Conservation (phyloP, 2,797 vertebrate genomes). For the Eulemur rubriventer region DNA sequence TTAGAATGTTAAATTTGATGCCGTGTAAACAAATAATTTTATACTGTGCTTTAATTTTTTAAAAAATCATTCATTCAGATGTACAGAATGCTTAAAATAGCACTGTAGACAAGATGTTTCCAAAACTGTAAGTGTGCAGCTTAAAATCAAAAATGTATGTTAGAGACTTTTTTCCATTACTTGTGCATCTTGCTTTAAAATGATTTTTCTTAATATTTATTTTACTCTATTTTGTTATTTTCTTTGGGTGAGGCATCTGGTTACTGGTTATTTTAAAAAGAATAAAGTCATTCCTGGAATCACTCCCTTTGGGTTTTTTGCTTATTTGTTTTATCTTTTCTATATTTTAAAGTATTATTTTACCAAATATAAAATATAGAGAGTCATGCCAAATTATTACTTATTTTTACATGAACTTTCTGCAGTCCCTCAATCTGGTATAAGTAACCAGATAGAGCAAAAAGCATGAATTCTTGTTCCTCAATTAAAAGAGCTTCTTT, state of each 20-base stretch:
- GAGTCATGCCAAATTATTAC: conserved; percentile 49
- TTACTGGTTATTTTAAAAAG: conserved; percentile 77
- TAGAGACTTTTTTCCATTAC: conserved; percentile 40
- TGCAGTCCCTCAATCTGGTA: conserved; percentile 10
- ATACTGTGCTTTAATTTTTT: conserved; percentile 81
- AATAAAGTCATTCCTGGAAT: conserved; percentile 66
- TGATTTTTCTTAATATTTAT: conserved; percentile 80
- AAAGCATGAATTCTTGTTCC: conserved; percentile 46
- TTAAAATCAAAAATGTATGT: conserved; percentile 67
- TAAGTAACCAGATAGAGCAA: conserved; percentile 33
- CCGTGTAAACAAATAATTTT: conserved; percentile 75
- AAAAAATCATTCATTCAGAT: conserved; percentile 76
- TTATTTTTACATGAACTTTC: conserved; percentile 55
- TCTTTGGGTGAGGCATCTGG: conserved; percentile 77
- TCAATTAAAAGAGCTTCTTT: conserved; percentile 51
- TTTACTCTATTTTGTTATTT: conserved; percentile 74
- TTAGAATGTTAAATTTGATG: conserved; percentile 68
- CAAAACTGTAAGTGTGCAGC: conserved; percentile 68
- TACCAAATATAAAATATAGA: conserved; percentile 42
- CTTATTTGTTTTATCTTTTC: background rate
- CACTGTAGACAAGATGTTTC: conserved; percentile 61
- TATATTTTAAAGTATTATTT: conserved; percentile 47
- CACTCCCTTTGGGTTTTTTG: conserved; percentile 34
- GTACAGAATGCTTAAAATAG: conserved; percentile 72
- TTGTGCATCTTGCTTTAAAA: conserved; percentile 72